phyloP scores from a whole-genome alignment of 2,888 invertebrate species.

The Drosophila paranaensis region DNA sequence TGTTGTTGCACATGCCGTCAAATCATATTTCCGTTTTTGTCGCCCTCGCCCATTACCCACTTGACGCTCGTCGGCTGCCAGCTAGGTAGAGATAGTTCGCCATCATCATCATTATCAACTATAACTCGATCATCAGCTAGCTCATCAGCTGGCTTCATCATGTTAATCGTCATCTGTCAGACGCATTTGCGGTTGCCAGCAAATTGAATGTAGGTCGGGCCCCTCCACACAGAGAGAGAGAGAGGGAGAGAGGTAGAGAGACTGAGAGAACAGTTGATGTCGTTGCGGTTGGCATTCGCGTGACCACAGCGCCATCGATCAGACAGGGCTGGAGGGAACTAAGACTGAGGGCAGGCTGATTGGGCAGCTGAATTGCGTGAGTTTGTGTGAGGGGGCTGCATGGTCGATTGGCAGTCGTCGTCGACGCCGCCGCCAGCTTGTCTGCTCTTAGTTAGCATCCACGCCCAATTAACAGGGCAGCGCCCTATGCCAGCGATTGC shows the following conservation, averaged over 20 bases:
- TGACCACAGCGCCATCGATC: slow-evolving; percentile 78
- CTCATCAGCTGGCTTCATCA: slow-evolving; percentile 29
- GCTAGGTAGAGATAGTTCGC: slow-evolving; percentile 1
- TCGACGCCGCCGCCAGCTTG: slow-evolving; percentile 60
- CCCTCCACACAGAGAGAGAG: slow-evolving; percentile 4
- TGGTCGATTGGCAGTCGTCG: slow-evolving; percentile 36
- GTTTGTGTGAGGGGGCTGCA: neutral
- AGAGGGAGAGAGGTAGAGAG: neutral
- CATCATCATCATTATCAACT: slow-evolving; percentile 16
- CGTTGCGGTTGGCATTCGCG: slow-evolving; percentile 66
- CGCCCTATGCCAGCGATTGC: slow-evolving; percentile 20
- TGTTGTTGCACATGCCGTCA: slow-evolving; percentile 37
- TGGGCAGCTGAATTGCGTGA: slow-evolving; percentile 3
- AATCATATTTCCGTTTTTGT: slow-evolving; percentile 76
- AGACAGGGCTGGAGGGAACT: slow-evolving; percentile 31
- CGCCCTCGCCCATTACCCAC: slow-evolving; percentile 38
- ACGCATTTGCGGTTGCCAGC: slow-evolving; percentile 75
- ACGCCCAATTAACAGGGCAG: slow-evolving; percentile 54
- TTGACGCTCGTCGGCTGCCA: slow-evolving; percentile 22
- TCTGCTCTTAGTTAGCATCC: slow-evolving; percentile 55
- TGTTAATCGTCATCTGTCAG: slow-evolving; percentile 76
- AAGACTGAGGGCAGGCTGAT: neutral
- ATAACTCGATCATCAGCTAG: slow-evolving; percentile 8
- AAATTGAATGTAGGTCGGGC: slow-evolving; percentile 77
- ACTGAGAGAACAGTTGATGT: slow-evolving; percentile 38